Percentiles rank a stretch among this genome's conserved stretches.
These are phyloP conservation scores for Drosophila micromelanica DNA, from an alignment of 1,140 invertebrate genomes.

Conservation along the genomic window DNA sequence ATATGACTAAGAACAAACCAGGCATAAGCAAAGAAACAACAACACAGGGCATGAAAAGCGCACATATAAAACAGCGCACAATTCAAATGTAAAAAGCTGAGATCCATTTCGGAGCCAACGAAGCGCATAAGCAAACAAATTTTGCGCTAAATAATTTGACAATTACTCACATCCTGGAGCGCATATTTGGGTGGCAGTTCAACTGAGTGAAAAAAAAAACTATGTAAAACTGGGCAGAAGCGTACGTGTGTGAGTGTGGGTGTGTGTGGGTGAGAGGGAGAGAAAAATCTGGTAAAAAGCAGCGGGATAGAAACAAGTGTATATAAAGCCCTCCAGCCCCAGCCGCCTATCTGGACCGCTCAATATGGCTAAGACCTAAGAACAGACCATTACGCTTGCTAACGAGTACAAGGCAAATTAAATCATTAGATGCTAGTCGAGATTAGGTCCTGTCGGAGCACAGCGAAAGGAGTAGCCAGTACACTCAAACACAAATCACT, in stretches of 20 bases:
- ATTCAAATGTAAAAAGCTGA: slow-evolving; percentile 62
- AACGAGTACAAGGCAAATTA: slow-evolving; percentile 84
- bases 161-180: slow-evolving; percentile 81
- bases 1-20: slow-evolving; percentile 81
- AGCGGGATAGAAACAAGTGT: slow-evolving; percentile 15
- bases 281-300: slow-evolving; percentile 23
- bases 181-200: slow-evolving; percentile 27
- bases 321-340: not conserved
- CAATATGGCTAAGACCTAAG: slow-evolving; percentile 64
- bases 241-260: not conserved
- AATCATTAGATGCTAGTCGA: slow-evolving; percentile 83
- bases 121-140: slow-evolving; percentile 83
- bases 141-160: slow-evolving; percentile 85
- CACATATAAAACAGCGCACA: slow-evolving; percentile 25
- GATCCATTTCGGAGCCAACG: slow-evolving; percentile 77
- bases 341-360: slow-evolving; percentile 17
- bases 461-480: slow-evolving; percentile 56
- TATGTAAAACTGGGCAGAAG: slow-evolving; percentile 24
- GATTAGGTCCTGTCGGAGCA: slow-evolving; percentile 48
- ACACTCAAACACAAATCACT: slow-evolving; percentile 54
- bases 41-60: slow-evolving; percentile 1
- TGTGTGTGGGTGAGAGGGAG: slow-evolving; percentile 1
- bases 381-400: slow-evolving; percentile 84
- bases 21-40: slow-evolving; percentile 48
- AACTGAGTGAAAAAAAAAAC: slow-evolving; percentile 26